Conservation (phyloP, 2,797 vertebrate species). For the Falco berigora region DNA sequence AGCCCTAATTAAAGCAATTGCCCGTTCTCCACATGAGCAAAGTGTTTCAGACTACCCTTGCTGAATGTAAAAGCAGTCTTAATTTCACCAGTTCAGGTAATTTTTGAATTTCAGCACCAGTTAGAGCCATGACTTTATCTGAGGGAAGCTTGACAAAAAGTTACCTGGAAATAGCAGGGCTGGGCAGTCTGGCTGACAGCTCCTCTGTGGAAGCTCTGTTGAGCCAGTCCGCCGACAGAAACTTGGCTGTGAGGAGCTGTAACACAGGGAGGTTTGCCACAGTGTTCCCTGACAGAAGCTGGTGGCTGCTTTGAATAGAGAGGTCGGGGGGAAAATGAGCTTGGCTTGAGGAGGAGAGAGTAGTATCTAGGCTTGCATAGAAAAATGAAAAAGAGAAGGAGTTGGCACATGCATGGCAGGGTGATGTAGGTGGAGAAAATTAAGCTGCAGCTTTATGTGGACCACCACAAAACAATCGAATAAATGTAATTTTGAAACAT, state of each 20-base stretch:
- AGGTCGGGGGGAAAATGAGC: neutral
- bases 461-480: neutral
- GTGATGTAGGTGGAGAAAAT: neutral
- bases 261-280: fast-evolving
- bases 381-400: neutral
- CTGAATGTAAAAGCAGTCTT: neutral
- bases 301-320: neutral
- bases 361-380: neutral
- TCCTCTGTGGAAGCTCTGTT: neutral
- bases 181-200: neutral
- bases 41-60: neutral
- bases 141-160: neutral
- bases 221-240: neutral
- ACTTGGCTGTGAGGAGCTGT: neutral
- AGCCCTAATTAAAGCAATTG: neutral
- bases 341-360: neutral
- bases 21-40: neutral
- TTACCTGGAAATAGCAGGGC: neutral
- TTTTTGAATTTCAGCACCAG: neutral
- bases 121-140: neutral
- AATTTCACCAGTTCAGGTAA: neutral
- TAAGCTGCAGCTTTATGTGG: neutral
- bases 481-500: neutral
- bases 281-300: neutral
- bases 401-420: neutral